Conservation (phyloP, 2,797 vertebrate genomes). For the Acanthornis magna region DNA sequence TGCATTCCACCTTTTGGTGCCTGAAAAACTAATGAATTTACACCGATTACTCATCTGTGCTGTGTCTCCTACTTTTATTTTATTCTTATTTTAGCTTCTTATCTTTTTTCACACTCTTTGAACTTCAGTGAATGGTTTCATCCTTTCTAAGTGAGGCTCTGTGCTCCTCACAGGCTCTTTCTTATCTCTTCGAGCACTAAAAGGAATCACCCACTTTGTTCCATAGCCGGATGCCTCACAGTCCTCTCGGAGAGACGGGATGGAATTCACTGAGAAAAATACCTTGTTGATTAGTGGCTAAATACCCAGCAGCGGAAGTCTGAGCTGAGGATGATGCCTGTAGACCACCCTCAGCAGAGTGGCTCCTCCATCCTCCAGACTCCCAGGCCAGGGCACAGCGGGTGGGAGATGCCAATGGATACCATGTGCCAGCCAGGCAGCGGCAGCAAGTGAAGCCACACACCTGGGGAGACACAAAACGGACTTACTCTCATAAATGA, state of each 20-base stretch:
- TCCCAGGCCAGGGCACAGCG: fast-evolving
- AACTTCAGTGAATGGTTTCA: not conserved
- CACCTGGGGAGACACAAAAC: not conserved
- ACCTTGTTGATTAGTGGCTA: not conserved
- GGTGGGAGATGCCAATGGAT: not conserved
- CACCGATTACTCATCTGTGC: not conserved
- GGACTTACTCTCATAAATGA: not conserved
- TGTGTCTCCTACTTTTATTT: not conserved
- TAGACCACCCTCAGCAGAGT: not conserved
- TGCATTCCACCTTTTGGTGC: not conserved
- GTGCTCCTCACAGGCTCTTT: not conserved
- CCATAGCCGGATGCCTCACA: not conserved
- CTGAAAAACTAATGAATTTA: not conserved
- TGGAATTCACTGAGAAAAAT: not conserved
- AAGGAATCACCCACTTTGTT: not conserved
- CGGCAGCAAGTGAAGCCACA: not conserved
- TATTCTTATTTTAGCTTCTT: slow-evolving; percentile 4
- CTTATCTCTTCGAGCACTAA: not conserved
- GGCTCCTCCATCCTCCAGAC: not conserved
- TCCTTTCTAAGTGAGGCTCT: not conserved
- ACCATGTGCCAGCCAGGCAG: not conserved
- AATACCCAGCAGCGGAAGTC: not conserved
- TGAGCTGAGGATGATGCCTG: not conserved
- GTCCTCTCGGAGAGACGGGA: not conserved
- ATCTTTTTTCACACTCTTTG: not conserved